Evolutionary conservation across 2,113 vertebrate genomes (phyloP).

Genomic region (Struthio camelus): DNA sequence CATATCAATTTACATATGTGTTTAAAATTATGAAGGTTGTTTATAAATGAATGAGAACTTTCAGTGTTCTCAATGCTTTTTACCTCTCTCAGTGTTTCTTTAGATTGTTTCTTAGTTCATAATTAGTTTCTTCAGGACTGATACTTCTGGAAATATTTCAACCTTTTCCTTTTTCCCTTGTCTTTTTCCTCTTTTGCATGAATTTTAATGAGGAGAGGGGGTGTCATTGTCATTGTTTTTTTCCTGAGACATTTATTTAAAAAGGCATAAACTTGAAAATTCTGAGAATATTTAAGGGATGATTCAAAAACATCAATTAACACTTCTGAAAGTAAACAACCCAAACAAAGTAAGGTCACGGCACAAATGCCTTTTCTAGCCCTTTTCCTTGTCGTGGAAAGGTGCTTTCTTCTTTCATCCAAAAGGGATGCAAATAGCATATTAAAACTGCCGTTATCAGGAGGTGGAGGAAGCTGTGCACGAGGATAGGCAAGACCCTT

Average conservation of each 20-base stretch:
- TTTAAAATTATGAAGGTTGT: neutral
- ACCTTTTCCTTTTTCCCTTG: neutral
- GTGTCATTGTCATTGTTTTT: neutral
- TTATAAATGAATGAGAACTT: conserved; percentile 1
- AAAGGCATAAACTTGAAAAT: neutral
- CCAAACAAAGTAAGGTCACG: rapidly evolving
- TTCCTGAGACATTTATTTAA: neutral
- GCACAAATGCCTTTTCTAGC: neutral
- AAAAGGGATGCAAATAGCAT: neutral
- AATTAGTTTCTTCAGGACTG: neutral
- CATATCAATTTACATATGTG: neutral
- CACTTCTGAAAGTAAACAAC: neutral
- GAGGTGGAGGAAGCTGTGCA: neutral
- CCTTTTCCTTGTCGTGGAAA: neutral
- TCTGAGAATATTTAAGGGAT: neutral
- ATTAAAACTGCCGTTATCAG: neutral
- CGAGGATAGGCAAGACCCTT: neutral
- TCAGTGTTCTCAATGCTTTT: neutral
- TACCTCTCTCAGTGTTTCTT: neutral
- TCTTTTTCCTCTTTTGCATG: rapidly evolving
- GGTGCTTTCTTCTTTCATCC: neutral
- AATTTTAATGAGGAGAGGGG: neutral
- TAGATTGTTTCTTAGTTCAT: neutral
- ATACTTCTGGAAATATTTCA: neutral
- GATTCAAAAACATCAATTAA: neutral